Evolutionary conservation across 2,888 invertebrate genomes (phyloP), one percentile per base, ranked within the genome.

Genomic region (Drosophila melanosoma): DNA sequence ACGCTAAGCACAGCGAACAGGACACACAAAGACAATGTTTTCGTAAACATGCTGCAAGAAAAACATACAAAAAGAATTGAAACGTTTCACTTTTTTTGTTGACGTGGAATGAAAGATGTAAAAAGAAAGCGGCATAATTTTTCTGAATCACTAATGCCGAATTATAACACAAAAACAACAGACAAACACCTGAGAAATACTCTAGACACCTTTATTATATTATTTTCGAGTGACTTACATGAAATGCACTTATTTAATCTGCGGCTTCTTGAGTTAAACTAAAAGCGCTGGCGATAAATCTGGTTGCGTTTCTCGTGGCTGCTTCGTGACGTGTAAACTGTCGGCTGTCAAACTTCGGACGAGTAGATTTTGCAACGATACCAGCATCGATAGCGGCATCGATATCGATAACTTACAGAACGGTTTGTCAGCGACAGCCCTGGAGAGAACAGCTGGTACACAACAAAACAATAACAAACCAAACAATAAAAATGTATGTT

Each of bases 261-360:
- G 40, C 72, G 61, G 68, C 56, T 80, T 69, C 35, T 62, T 58
- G 29, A 72, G 69, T 71, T 62, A 75, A 76, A 88, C 74, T 80
- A 76, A 77, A 69, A 45, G 45, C 59, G 62, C 63, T 65, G 51
- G 59, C 69, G 54, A 64, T 59, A 45, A 56, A 63, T 33, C 48
- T 67, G 59, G 60, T 74, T 73, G 72, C 79, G 45, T 85, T 89
- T 83, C 78, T 77, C 88, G 87, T 83, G 81, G 83, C 76, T 74
- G 69, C 81, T 82, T 80, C 82, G 90, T 92, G 91, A 92, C 92
- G 91, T 91, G 91, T 91, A 83, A 75, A 76, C 83, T 89, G 82
- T 91, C 84, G 85, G 90, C 87, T 90, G 92, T 91, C 92, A 92
- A 78, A 79, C 73, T 69, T 89, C 90, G 87, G 74, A 48, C 49